These are phyloP conservation scores for Drosophila sp. DNA, from an alignment of 1,140 invertebrate species.

Conservation along the genomic window DNA sequence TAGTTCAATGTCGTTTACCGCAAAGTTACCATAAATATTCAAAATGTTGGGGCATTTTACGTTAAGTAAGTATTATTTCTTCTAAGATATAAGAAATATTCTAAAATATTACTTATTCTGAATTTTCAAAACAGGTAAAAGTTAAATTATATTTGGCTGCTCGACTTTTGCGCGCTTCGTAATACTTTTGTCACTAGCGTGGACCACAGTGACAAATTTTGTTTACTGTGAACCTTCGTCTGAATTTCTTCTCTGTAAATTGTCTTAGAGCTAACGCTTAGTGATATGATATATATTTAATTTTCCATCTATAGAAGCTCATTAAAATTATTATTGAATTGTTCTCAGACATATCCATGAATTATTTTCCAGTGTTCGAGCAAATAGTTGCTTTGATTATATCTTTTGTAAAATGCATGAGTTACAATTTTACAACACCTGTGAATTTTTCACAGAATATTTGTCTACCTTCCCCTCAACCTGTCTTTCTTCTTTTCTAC, in stretches of 20 bases:
- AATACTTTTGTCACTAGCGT: too few species aligned
- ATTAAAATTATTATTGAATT: slow-evolving; percentile 9
- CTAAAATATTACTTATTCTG: too few species aligned
- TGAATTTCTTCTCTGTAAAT: not conserved
- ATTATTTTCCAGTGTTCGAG: not conserved
- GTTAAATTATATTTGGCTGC: too few species aligned
- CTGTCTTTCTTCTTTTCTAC: not conserved
- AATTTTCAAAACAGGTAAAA: too few species aligned
- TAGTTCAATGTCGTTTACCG: too few species aligned
- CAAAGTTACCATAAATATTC: too few species aligned
- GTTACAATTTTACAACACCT: slow-evolving; percentile 29
- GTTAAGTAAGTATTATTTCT: too few species aligned
- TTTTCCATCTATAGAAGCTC: slow-evolving; percentile 4
- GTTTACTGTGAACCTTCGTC: too few species aligned
- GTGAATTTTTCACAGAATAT: slow-evolving; percentile 22
- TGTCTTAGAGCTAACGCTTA: not conserved
- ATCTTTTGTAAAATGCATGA: not conserved
- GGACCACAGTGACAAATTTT: too few species aligned
- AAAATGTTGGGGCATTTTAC: too few species aligned
- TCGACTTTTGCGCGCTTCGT: too few species aligned
- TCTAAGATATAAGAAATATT: too few species aligned
- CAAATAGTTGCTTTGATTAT: slow-evolving; percentile 22
- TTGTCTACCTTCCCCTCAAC: not conserved
- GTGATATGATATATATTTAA: not conserved
- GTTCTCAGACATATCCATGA: slow-evolving; percentile 6